Conservation (phyloP, 2,888 invertebrate genomes). For the Leptinotarsa juncta region DNA sequence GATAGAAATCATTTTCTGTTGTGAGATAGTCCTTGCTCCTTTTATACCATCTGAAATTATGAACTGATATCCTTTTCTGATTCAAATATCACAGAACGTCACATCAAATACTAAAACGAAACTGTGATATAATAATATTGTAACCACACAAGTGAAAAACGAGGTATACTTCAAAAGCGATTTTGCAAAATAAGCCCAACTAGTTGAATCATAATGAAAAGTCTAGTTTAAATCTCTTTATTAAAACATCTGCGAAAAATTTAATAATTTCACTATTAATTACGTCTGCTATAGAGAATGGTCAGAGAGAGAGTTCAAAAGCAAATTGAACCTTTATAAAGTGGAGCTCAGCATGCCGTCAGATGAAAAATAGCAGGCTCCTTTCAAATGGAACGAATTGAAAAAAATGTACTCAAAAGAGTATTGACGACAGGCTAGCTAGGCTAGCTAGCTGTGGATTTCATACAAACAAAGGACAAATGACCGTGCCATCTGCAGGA, state of each 20-base stretch:
- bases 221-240: slow-evolving; percentile 1
- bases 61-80: too few species aligned
- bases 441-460: neutral
- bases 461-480: slow-evolving; percentile 1
- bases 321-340: slow-evolving; percentile 9
- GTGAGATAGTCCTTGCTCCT: too few species aligned
- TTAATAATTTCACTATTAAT: slow-evolving; percentile 15
- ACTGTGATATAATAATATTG: neutral
- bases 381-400: neutral
- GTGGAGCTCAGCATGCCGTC: slow-evolving; percentile 8
- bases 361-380: neutral
- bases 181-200: neutral
- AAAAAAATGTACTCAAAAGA: neutral
- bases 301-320: slow-evolving; percentile 3
- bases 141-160: neutral
- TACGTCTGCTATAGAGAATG: neutral
- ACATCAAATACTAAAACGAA: neutral
- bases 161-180: neutral
- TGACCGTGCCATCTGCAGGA: neutral
- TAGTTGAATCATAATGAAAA: neutral
- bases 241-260: slow-evolving; percentile 10
- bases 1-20: too few species aligned
- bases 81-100: too few species aligned
- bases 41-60: too few species aligned
- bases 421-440: neutral